A percentile compares a stretch with the other conserved stretches of the same genome.
Conservation (phyloP, 1,140 invertebrate species). For the Lutraria rhynchaena region DNA sequence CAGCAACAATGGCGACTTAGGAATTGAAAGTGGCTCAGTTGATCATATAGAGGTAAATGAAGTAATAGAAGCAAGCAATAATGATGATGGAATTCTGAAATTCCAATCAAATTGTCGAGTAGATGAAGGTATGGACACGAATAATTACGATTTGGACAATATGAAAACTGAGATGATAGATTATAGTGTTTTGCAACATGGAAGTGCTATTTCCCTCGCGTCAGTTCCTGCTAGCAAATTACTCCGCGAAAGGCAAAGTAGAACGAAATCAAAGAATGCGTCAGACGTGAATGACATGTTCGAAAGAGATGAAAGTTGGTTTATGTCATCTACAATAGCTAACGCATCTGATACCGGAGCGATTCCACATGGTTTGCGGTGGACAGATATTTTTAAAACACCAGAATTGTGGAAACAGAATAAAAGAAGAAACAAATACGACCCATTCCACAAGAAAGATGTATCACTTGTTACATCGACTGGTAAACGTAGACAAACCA, state of each 20-base stretch:
- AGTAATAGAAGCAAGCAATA: no score
- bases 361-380: not conserved
- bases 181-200: no score
- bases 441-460: not conserved
- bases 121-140: no score
- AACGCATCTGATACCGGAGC: slow-evolving; percentile 41
- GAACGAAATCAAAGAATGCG: not conserved
- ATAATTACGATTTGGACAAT: no score
- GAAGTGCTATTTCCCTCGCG: no score
- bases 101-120: no score
- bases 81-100: no score
- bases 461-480: slow-evolving; percentile 42
- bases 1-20: not conserved
- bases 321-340: slow-evolving; percentile 31
- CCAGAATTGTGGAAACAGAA: slow-evolving; percentile 58
- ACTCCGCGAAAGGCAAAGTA: no score
- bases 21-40: no score
- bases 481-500: slow-evolving; percentile 42
- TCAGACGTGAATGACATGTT: not conserved
- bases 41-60: not conserved
- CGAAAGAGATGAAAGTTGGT: slow-evolving; percentile 11
- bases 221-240: no score
- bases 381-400: slow-evolving; percentile 59
- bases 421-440: not conserved
- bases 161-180: no score